These are phyloP conservation scores for Alectura lathami DNA, from an alignment of 2,113 vertebrate species.

Conservation along the genomic window DNA sequence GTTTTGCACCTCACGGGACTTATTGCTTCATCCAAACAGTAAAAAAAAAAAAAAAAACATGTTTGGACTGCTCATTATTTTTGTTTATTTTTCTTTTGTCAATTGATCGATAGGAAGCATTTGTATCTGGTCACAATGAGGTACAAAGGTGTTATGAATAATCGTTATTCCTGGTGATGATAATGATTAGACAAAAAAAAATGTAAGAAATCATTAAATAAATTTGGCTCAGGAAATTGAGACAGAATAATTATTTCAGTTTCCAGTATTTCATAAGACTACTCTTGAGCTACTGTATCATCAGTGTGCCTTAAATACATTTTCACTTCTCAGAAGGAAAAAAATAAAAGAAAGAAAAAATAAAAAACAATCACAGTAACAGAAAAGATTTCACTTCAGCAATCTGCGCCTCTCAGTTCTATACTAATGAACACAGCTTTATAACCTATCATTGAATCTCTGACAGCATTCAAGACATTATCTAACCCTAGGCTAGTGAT, in stretches of 20 bases:
- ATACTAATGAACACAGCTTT: not conserved
- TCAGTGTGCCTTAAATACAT: not conserved
- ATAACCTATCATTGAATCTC: not conserved
- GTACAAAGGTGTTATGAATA: not conserved
- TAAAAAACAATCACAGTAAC: not conserved
- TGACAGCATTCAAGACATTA: not conserved
- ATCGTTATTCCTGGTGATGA: not conserved
- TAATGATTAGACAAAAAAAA: not conserved
- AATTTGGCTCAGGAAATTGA: not conserved
- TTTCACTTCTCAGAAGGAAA: not conserved
- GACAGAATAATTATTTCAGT: not conserved
- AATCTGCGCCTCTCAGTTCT: not conserved
- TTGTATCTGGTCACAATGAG: not conserved
- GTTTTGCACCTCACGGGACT: not conserved
- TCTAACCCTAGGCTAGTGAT: not conserved
- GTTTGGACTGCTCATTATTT: not conserved
- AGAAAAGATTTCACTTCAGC: not conserved
- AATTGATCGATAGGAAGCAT: not conserved
- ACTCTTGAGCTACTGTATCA: not conserved
- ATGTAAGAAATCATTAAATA: not conserved
- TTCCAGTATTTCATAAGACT: not conserved
- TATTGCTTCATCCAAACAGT: not conserved
- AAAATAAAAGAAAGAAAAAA: fast-evolving
- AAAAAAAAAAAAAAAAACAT: not conserved
- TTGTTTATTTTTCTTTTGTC: not conserved